Base-by-base conservation (phyloP, 1,140 invertebrate genomes). In the Apis mellifera region DNA sequence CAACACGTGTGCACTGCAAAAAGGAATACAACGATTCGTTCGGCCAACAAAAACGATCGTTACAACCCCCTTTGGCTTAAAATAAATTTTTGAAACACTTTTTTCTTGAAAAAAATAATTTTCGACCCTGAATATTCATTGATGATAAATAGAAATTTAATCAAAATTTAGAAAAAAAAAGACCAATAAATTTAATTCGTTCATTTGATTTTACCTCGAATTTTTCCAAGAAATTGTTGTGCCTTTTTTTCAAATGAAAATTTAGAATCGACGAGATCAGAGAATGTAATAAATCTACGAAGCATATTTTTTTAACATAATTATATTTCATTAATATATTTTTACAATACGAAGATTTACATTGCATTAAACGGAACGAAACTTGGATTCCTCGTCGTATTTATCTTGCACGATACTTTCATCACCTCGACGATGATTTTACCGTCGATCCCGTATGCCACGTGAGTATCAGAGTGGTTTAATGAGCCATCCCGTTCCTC, bases 341-440 rank as follows among this genome's bases (percentile, higher is more conserved):
- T 7, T 42, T 42, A 42, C 5, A 7, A 42, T 42, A 42, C 4
- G 7, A 32, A 32, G 2, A 32, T 32, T 32, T 32, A n/a, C n/a
- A 32, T 32, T 42, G 7, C 4, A 32, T 54, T 21, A 12, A 50
- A 52, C 11, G 5, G 17, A 2, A 11, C n/a, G 32, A 60, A 59
- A 0, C 2, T 17, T 84, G 78, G 78, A 88, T 88, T 89, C 82
- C 83, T 72, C 75, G 78, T 79, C 69, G 65, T 2, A 52, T 69
- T 26, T 65, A 54, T 21, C 11, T 48, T 13, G 54, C 23, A 32
- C 59, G 57, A 79, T 78, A 76, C 83, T 89, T 90, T 91, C 89
- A 91, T 90, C 84, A 79, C 69, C 69, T 23, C 74, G 83, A 91
- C 90, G 92, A 93, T 92, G 92, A 93, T 92, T 94, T 93, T 91